Conservation (phyloP, 2,888 invertebrate species). For the Gerris lacustris region DNA sequence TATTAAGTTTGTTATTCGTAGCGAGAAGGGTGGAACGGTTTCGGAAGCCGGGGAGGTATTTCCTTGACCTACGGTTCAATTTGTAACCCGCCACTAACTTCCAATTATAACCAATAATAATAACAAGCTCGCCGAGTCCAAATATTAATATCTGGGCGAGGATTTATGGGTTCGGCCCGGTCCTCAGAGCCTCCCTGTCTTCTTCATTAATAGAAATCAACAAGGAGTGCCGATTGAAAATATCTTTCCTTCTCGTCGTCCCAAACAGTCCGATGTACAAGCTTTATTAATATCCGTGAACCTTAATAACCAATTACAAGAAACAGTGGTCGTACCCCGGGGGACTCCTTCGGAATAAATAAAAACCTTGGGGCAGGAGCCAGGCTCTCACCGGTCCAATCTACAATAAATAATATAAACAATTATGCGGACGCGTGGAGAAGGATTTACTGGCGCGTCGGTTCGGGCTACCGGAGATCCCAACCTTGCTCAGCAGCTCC, state of each 20-base stretch:
- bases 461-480: no score
- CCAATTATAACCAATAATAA: not conserved
- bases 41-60: no score
- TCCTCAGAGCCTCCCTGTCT: not conserved
- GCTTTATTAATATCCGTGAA: not conserved
- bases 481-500: no score
- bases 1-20: no score
- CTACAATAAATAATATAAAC: no score
- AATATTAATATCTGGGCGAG: not conserved
- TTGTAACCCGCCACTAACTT: not conserved
- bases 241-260: not conserved
- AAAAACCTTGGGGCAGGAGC: not conserved
- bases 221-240: not conserved
- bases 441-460: no score
- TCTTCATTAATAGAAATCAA: constrained; percentile 1
- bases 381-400: no score
- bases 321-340: not conserved
- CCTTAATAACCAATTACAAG: not conserved
- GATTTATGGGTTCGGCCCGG: not conserved
- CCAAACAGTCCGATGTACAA: not conserved
- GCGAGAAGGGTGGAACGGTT: no score
- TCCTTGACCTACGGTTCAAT: no score
- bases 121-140: not conserved
- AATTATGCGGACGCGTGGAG: no score
- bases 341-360: not conserved